Evolutionary conservation across 1,140 invertebrate species (phyloP).

Genomic region (Drosophila ercepeae): DNA sequence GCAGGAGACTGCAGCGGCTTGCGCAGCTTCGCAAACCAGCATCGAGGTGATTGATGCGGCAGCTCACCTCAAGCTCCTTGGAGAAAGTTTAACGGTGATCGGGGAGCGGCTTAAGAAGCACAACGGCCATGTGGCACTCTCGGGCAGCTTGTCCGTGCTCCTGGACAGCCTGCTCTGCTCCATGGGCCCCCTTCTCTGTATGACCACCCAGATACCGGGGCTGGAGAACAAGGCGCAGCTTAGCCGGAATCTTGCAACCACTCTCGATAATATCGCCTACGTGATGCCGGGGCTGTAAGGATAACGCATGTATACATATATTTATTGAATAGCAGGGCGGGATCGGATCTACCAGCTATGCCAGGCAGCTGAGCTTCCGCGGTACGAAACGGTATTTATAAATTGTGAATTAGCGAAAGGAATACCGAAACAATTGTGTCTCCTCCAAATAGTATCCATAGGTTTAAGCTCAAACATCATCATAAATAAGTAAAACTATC

Average conservation of each 20-base stretch:
- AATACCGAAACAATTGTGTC: neutral
- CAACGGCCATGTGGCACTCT: conserved; percentile 97
- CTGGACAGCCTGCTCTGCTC: conserved; percentile 97
- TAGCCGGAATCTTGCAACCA: conserved; percentile 89
- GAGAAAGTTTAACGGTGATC: conserved; percentile 96
- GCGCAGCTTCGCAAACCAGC: conserved; percentile 75
- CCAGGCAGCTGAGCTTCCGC: conserved; percentile 1
- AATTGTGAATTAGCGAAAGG: neutral
- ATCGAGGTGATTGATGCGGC: conserved; percentile 95
- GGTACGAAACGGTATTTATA: neutral
- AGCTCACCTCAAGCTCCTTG: conserved; percentile 95
- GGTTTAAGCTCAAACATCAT: neutral
- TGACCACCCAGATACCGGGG: conserved; percentile 93
- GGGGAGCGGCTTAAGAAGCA: conserved; percentile 96
- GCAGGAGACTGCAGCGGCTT: conserved; percentile 4
- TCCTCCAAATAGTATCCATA: neutral
- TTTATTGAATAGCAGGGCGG: conserved; percentile 8
- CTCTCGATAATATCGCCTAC: conserved; percentile 97
- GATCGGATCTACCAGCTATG: neutral
- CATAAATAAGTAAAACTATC: neutral
- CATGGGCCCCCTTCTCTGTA: conserved; percentile 93
- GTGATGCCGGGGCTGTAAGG: conserved; percentile 96
- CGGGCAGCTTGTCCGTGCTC: conserved; percentile 96
- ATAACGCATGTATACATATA: neutral
- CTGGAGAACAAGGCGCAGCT: conserved; percentile 85